Base-by-base conservation (phyloP, 2,113 vertebrate species). In the Xenopus borealis region DNA sequence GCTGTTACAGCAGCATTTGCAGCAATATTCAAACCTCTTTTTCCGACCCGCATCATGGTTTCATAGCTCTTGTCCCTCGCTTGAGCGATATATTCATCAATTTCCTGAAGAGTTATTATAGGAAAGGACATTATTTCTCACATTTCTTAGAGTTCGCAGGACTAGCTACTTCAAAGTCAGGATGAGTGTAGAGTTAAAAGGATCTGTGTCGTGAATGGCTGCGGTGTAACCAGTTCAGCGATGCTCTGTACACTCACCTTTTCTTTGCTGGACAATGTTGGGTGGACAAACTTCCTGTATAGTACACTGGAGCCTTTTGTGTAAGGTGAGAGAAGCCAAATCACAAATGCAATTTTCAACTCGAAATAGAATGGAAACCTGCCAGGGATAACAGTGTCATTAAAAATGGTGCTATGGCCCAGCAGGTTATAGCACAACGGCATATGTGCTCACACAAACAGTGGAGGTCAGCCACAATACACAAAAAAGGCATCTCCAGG, bases 291-390 rank as follows among this genome's bases (percentile, higher is more conserved):
- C 85, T 99, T 99, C 83, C 97, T 96, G 88, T 99, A 99, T 75
- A 99, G 94, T 69, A 98, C 96, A 18, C 97, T 99, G 87, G 97
- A 99, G 85, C 97, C 97, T 83, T 98, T 99, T 77, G 97, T 99
- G 85, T 99, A 99, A 16, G 97, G 97, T 4, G 97, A 99, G 81
- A 99, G 86, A 81, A 99, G 93, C 97, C 97, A 99, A 89, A 99
- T 98, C 81, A 99, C 97, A 84, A 99, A 99, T 58, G 97, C 96
- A 0, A 99, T 99, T 92, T 99, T 99, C 81, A 99, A 89, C 86
- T 99, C 97, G 76, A 98, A 99, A 91, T 99, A 99, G 92, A 99
- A 99, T 2, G 97, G 97, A 88, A 99, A 99, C 97, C 97, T 99
- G 87, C 81, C 73, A 81, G 80, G 79, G 81, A 78, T 68, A 57